Evolutionary conservation across 1,140 invertebrate species (phyloP).

Genomic region (Neodiprion fabricii): DNA sequence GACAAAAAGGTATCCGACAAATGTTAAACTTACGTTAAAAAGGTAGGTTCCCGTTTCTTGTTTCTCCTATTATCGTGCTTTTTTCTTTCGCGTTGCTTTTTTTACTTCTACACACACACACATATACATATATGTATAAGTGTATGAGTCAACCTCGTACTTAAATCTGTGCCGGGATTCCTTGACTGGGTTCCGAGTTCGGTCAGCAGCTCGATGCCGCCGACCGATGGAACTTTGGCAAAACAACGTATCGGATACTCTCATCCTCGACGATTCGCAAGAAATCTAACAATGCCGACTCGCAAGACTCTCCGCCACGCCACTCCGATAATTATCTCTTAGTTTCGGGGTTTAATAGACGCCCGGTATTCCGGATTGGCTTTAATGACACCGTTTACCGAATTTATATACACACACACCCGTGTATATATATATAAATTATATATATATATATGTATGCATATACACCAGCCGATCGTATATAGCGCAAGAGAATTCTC

Average conservation of each 20-base stretch:
- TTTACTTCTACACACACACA: no score
- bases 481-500: not conserved
- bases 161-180: constrained; percentile 39
- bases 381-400: constrained; percentile 58
- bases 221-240: not conserved
- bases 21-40: constrained; percentile 43
- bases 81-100: not conserved
- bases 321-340: constrained; percentile 53
- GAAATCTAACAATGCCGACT: constrained; percentile 47
- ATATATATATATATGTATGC: no score
- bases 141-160: not conserved
- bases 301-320: constrained; percentile 16
- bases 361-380: constrained; percentile 56
- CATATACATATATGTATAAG: no score
- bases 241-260: not conserved
- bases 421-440: no score
- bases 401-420: constrained; percentile 50
- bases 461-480: not conserved
- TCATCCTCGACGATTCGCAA: constrained; percentile 24
- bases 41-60: constrained; percentile 41
- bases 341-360: constrained; percentile 57
- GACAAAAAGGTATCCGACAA: constrained; percentile 39
- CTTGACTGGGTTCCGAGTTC: constrained; percentile 19
- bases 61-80: constrained; percentile 19
- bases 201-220: not conserved